A percentile compares a stretch with the other conserved stretches of the same genome.
Evolutionary conservation across 2,797 vertebrate genomes (phyloP).

Genomic region (Eulemur coronatus): DNA sequence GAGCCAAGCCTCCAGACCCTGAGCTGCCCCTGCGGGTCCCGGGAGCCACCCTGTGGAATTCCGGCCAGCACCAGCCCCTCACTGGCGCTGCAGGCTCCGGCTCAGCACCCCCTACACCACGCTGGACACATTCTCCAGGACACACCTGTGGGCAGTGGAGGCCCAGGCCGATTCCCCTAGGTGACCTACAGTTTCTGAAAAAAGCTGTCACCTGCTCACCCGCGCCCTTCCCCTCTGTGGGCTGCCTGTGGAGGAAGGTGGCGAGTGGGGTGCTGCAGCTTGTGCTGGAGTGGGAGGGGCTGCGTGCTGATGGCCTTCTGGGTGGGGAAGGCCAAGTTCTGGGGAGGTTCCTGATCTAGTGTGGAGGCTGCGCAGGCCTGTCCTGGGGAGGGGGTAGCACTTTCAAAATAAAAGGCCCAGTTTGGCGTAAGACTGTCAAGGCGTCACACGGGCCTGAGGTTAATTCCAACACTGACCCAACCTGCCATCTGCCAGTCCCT

Average conservation of each 20-base stretch:
- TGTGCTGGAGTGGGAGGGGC: neutral
- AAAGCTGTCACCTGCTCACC: neutral
- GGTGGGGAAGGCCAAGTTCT: neutral
- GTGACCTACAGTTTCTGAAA: neutral
- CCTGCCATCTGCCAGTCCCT: neutral
- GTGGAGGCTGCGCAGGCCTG: neutral
- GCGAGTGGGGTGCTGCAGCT: neutral
- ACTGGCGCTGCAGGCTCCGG: neutral
- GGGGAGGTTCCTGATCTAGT: neutral
- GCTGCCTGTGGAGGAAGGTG: neutral
- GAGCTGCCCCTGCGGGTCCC: neutral
- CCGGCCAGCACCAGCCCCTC: neutral
- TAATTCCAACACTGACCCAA: neutral
- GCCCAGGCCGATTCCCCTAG: neutral
- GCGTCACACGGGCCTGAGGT: neutral
- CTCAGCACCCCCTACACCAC: neutral
- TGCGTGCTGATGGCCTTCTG: neutral
- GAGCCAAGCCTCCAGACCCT: neutral
- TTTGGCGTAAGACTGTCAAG: neutral
- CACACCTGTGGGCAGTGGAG: constrained; percentile 1
- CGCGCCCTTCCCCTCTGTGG: neutral
- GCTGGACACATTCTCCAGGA: neutral
- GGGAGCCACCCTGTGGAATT: neutral
- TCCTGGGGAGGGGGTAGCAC: neutral
- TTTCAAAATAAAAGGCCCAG: neutral